phyloP scores from a whole-genome alignment of 2,888 invertebrate genomes.

The Crematogaster levior region DNA sequence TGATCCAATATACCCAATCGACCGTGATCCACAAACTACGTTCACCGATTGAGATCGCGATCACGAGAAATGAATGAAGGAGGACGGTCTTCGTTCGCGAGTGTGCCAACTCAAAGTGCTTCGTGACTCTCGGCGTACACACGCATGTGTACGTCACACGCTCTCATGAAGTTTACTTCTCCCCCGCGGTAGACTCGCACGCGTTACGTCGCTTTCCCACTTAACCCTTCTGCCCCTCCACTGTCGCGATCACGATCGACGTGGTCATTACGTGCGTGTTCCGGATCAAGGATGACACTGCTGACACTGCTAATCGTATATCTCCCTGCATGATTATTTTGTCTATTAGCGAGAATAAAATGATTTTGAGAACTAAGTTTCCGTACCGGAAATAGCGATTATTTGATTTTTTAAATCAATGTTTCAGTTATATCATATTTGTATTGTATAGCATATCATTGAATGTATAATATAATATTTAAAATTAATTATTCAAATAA shows the following conservation, averaged over 20 bases:
- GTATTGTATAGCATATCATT: not conserved
- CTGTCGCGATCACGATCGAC: not conserved
- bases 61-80: constrained; percentile 32
- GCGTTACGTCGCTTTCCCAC: constrained; percentile 38
- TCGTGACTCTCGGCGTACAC: not conserved
- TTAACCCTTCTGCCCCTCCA: constrained; percentile 11
- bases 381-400: not conserved
- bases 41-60: constrained; percentile 12
- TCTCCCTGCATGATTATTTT: not conserved
- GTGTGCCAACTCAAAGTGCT: constrained; percentile 33
- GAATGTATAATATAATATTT: not conserved
- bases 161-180: constrained; percentile 44
- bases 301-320: not conserved
- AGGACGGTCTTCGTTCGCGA: constrained; percentile 31
- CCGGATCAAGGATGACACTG: not conserved
- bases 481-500: not conserved
- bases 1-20: constrained; percentile 15
- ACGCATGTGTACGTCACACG: constrained; percentile 6
- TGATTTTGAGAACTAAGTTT: not conserved
- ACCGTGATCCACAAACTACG: constrained; percentile 36
- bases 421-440: not conserved
- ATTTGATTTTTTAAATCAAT: not conserved
- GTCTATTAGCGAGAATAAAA: not conserved
- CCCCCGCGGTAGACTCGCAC: constrained; percentile 22
- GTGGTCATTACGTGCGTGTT: not conserved